Percentiles rank a stretch among this genome's conserved stretches.
phyloP scores from a whole-genome alignment of 2,113 vertebrate species.

The Sardina pilchardus region DNA sequence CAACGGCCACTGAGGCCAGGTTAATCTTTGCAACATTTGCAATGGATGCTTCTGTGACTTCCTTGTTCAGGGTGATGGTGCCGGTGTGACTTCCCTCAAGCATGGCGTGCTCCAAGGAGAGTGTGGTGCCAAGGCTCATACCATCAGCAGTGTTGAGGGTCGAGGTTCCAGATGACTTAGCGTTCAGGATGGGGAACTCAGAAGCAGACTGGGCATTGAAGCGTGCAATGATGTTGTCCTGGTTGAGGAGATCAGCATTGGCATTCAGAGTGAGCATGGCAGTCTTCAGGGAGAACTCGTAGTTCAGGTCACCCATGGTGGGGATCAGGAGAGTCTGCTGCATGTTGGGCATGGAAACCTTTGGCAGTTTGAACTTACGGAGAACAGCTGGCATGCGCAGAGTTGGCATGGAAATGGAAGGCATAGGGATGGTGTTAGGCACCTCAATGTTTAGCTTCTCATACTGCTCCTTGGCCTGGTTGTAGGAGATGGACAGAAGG shows the following conservation, averaged over 20 bases:
- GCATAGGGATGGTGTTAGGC: slow-evolving; percentile 74
- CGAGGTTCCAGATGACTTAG: slow-evolving; percentile 78
- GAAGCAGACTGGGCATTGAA: slow-evolving; percentile 79
- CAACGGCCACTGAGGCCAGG: slow-evolving; percentile 60
- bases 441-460: slow-evolving; percentile 70
- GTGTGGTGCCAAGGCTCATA: slow-evolving; percentile 76
- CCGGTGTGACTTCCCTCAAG: slow-evolving; percentile 81
- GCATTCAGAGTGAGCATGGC: slow-evolving; percentile 79
- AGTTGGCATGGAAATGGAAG: slow-evolving; percentile 69
- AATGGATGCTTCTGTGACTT: slow-evolving; percentile 71
- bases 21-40: slow-evolving; percentile 72
- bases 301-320: slow-evolving; percentile 84
- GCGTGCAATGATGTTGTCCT: slow-evolving; percentile 76
- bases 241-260: slow-evolving; percentile 79
- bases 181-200: slow-evolving; percentile 72
- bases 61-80: slow-evolving; percentile 71
- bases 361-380: slow-evolving; percentile 76
- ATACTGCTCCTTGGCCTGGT: slow-evolving; percentile 73
- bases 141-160: slow-evolving; percentile 75
- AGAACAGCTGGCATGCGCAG: slow-evolving; percentile 74
- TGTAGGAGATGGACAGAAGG: slow-evolving; percentile 71
- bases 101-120: slow-evolving; percentile 72
- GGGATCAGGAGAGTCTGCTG: slow-evolving; percentile 76
- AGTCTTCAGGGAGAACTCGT: slow-evolving; percentile 86
- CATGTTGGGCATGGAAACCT: slow-evolving; percentile 69